These are phyloP conservation scores for Sarcophaga bullata DNA, from an alignment of 1,140 invertebrate species.

Conservation along the genomic window DNA sequence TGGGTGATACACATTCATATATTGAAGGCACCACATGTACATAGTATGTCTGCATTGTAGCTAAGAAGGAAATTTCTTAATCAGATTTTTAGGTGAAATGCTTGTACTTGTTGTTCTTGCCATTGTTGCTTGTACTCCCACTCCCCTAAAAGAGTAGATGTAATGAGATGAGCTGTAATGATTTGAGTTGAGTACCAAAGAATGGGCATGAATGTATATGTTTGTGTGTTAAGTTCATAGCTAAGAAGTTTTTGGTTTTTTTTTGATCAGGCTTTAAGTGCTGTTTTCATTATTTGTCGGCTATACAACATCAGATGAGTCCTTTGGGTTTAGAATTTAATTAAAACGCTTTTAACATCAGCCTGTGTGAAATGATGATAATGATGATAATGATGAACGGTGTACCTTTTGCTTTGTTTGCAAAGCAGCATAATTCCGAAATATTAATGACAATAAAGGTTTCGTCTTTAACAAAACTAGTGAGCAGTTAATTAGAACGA, in stretches of 20 bases:
- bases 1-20: background rate
- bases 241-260: background rate
- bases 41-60: no score
- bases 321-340: conserved; percentile 34
- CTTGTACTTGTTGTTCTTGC: background rate
- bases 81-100: background rate
- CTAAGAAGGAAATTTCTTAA: background rate
- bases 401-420: background rate
- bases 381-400: background rate
- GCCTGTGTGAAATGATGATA: background rate
- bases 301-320: background rate
- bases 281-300: background rate
- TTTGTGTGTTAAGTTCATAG: background rate
- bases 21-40: no score
- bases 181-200: background rate
- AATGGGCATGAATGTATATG: background rate
- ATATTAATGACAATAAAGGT: no score
- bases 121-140: background rate
- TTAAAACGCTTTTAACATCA: conserved; percentile 26
- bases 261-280: background rate
- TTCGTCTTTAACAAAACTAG: no score
- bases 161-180: background rate
- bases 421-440: background rate
- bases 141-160: background rate
- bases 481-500: no score